Percentiles rank a stretch among this genome's conserved stretches.
These are phyloP conservation scores for Typhlomys cinereus DNA, from an alignment of 2,113 vertebrate genomes.

Conservation along the genomic window DNA sequence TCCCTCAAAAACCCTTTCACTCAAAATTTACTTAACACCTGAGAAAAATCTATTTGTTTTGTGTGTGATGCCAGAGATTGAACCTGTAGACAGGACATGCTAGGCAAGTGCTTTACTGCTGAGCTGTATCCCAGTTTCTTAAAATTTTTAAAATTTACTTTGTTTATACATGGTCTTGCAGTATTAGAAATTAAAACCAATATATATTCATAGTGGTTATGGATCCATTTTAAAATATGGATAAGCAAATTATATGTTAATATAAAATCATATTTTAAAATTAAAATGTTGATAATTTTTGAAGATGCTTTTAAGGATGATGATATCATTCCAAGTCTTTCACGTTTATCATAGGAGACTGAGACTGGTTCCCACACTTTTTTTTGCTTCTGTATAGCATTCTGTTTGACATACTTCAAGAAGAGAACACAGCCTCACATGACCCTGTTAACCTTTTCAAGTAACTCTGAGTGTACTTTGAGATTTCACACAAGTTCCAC, in stretches of 20 bases:
- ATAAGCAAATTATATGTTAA: not conserved
- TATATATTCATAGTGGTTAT: not conserved
- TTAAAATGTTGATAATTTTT: conserved; percentile 2
- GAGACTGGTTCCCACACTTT: not conserved
- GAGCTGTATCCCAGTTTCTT: not conserved
- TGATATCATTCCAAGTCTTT: not conserved
- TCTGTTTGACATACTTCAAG: not conserved
- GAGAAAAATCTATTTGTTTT: not conserved
- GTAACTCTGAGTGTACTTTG: not conserved
- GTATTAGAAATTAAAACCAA: conserved; percentile 24
- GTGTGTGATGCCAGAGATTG: not conserved
- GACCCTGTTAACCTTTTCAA: not conserved
- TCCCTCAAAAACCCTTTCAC: not conserved
- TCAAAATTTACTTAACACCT: not conserved
- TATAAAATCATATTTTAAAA: not conserved
- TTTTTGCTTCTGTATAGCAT: not conserved
- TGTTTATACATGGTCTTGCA: too few relatives aligned
- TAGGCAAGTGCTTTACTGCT: not conserved
- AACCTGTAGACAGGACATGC: not conserved
- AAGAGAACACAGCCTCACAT: not conserved
- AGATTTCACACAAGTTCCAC: not conserved
- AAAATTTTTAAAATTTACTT: not conserved
- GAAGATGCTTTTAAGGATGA: not conserved
- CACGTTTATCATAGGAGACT: not conserved
- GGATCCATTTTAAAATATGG: conserved; percentile 1